A percentile compares a stretch with the other conserved stretches of the same genome.
These are phyloP conservation scores for Vanessa atalanta DNA, from an alignment of 1,140 invertebrate genomes.

Conservation along the genomic window DNA sequence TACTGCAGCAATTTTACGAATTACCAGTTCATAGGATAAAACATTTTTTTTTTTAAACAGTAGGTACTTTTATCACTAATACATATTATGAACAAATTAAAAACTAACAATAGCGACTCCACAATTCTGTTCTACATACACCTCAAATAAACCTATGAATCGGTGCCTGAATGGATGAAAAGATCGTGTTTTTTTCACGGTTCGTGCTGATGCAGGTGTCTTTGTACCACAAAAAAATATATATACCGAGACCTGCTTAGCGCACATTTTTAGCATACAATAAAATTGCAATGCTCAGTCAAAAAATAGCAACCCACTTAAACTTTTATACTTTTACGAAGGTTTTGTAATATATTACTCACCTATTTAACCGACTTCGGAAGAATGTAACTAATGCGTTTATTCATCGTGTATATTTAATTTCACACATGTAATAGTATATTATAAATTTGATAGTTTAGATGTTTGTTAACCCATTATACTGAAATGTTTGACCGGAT, in stretches of 20 bases:
- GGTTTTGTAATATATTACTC: neutral
- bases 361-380: neutral
- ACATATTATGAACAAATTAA: no score
- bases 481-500: no score
- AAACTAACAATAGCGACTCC: constrained; percentile 35
- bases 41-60: no score
- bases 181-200: constrained; percentile 54
- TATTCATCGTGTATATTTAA: neutral
- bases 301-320: constrained; percentile 30
- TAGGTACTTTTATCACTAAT: no score
- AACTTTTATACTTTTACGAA: neutral
- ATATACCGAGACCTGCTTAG: constrained; percentile 50
- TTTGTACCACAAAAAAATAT: constrained; percentile 46
- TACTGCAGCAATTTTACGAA: no score
- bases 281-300: constrained; percentile 18
- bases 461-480: no score
- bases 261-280: constrained; percentile 47
- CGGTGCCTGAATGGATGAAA: constrained; percentile 49
- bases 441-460: no score
- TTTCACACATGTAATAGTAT: neutral
- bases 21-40: no score
- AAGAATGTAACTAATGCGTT: neutral
- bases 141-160: constrained; percentile 51
- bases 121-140: constrained; percentile 38
- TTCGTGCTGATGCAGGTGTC: constrained; percentile 67